phyloP scores from a whole-genome alignment of 2,113 vertebrate genomes.

The Sylvietta virens region DNA sequence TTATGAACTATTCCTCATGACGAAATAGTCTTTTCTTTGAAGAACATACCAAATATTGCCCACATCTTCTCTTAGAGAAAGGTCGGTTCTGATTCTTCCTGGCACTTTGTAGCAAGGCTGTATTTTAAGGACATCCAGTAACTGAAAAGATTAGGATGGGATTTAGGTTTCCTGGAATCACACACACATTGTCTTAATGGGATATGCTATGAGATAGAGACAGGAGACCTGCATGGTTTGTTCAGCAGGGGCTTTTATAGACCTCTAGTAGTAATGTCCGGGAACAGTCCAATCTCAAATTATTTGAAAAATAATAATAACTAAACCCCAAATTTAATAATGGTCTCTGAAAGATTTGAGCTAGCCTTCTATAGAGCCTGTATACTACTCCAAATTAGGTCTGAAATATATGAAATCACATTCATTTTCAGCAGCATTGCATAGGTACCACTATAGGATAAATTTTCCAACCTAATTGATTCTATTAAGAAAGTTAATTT shows the following conservation, averaged over 20 bases:
- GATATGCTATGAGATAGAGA: neutral
- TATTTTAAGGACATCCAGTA: neutral
- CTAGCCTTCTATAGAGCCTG: neutral
- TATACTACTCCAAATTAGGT: neutral
- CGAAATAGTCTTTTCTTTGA: neutral
- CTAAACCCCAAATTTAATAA: neutral
- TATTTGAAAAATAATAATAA: neutral
- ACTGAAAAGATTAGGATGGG: neutral
- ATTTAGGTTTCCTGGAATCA: neutral
- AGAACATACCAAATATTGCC: neutral
- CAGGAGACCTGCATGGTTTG: neutral
- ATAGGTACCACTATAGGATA: neutral
- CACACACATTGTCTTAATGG: neutral
- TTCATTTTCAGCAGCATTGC: neutral
- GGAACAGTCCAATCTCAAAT: neutral
- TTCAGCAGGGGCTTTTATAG: neutral
- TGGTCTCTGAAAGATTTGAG: neutral
- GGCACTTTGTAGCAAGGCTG: neutral
- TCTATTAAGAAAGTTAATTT: neutral
- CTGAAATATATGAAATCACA: neutral
- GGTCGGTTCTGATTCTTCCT: neutral
- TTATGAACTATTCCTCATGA: neutral
- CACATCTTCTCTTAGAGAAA: neutral
- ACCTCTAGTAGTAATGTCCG: neutral
- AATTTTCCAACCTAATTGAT: neutral